A percentile compares a stretch with the other conserved stretches of the same genome.
Conservation (phyloP, 2,888 invertebrate species). For the Drosophila histrio region DNA sequence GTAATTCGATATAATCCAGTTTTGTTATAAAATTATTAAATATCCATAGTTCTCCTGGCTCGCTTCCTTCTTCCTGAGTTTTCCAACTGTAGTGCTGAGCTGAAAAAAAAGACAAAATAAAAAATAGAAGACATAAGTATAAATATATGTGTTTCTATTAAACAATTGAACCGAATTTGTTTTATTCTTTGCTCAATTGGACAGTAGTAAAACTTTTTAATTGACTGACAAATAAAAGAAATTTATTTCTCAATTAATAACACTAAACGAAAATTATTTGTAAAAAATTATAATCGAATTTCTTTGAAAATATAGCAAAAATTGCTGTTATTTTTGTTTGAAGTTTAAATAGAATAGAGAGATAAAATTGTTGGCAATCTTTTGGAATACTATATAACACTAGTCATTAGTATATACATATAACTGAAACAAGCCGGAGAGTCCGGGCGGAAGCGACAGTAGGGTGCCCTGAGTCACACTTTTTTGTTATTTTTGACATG, state of each 20-base stretch:
- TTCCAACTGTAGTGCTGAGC: not conserved
- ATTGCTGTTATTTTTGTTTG: not conserved
- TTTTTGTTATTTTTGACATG: too few species aligned
- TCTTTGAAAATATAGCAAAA: not conserved
- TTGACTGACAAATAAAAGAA: slow-evolving; percentile 4
- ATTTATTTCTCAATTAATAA: slow-evolving; percentile 5
- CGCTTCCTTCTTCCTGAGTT: not conserved
- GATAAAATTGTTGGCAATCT: too few species aligned
- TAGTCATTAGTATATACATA: too few species aligned
- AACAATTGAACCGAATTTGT: slow-evolving; percentile 13
- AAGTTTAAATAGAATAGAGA: not conserved
- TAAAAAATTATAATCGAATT: not conserved
- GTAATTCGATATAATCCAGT: not conserved
- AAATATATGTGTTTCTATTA: slow-evolving; percentile 7
- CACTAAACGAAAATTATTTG: not conserved
- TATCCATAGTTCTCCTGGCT: not conserved
- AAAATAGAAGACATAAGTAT: not conserved
- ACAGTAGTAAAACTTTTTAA: slow-evolving; percentile 1
- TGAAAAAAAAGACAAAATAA: slow-evolving; percentile 30
- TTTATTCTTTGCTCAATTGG: slow-evolving; percentile 10
- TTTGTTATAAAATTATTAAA: slow-evolving; percentile 2
- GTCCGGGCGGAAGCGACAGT: too few species aligned
- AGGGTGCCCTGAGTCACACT: too few species aligned
- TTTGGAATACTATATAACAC: too few species aligned
- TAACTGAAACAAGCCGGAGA: too few species aligned